Evolutionary conservation across 2,888 invertebrate genomes (phyloP), one percentile per base, ranked within the genome.

Genomic region (Schrankia costaestrigalis): DNA sequence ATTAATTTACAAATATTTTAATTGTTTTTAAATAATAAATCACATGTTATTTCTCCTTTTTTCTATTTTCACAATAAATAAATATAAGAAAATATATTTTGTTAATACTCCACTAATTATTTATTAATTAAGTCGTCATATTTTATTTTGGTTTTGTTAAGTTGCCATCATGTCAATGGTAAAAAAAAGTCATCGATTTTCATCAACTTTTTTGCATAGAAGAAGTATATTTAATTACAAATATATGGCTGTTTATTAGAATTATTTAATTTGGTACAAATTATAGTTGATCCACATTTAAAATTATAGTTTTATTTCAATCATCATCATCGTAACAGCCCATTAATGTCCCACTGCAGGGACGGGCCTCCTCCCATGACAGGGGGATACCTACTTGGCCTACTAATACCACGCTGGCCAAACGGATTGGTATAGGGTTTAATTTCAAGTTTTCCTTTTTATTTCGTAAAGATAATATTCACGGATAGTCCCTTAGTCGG

Each of bases 241-340:
- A 41, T 45, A 46, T 30, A 32, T 48, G 52, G 47, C 55, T 52
- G 58, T 57, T 51, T 37, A 50, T 35, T 44, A 42, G 35, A 33
- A n/a, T 48, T 51, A 41, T 46, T 51, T 45, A 49, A 46, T 40
- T 49, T 39, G 59, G 56, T 56, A 35, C 56, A 54, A 46, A 64
- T n/a, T 64, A 60, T 63, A 65, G 37, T 47, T 59, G 46, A 47
- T 56, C 43, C 48, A 48, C 46, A 46, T 48, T 48, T 49, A 36
- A 12, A 46, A 31, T 36, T 11, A 12, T 26, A 24, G 13, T 60
- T 58, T 63, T 36, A 52, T 56, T 57, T 11, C 2, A 26, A 26
- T 9, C 2, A 7, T 26, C 10, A 14, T 6, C 11, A n/a, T n/a
- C n/a, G n/a, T n/a, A n/a, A n/a, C n/a, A n/a, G n/a, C n/a, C n/a